Conservation (phyloP, 2,888 invertebrate species). For the Automeris io region DNA sequence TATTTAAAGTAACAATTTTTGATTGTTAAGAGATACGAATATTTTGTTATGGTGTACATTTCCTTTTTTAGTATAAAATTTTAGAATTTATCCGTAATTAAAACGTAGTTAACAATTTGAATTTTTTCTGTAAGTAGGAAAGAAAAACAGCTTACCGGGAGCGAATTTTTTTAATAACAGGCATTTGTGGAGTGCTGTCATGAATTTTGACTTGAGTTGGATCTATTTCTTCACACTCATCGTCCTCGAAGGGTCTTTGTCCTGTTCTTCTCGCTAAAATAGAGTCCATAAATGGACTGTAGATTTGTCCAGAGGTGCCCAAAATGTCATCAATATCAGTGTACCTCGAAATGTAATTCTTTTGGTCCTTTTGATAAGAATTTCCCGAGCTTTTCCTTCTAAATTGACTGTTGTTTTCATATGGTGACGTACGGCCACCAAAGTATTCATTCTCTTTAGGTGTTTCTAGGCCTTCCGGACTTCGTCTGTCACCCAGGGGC, state of each 20-base stretch:
- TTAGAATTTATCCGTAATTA: no score
- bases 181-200: slow-evolving; percentile 84
- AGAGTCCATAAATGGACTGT: slow-evolving; percentile 81
- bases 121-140: neutral
- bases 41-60: no score
- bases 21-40: no score
- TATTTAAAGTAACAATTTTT: no score
- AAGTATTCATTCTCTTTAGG: slow-evolving; percentile 55
- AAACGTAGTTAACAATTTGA: no score
- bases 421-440: slow-evolving; percentile 78
- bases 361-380: slow-evolving; percentile 47
- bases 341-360: slow-evolving; percentile 87
- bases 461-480: slow-evolving; percentile 85
- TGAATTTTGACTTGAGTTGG: slow-evolving; percentile 88
- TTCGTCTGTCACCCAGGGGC: slow-evolving; percentile 85
- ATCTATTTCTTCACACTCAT: slow-evolving; percentile 83
- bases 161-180: slow-evolving; percentile 79
- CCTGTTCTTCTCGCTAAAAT: slow-evolving; percentile 63
- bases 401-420: slow-evolving; percentile 80
- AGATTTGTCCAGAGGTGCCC: slow-evolving; percentile 78
- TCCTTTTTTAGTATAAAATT: no score
- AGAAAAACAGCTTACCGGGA: slow-evolving; percentile 63
- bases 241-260: slow-evolving; percentile 58
- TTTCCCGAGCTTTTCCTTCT: slow-evolving; percentile 31
- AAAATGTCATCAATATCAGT: slow-evolving; percentile 94